Base-by-base conservation (phyloP, 2,888 invertebrate genomes). In the Tenodera sinensis region DNA sequence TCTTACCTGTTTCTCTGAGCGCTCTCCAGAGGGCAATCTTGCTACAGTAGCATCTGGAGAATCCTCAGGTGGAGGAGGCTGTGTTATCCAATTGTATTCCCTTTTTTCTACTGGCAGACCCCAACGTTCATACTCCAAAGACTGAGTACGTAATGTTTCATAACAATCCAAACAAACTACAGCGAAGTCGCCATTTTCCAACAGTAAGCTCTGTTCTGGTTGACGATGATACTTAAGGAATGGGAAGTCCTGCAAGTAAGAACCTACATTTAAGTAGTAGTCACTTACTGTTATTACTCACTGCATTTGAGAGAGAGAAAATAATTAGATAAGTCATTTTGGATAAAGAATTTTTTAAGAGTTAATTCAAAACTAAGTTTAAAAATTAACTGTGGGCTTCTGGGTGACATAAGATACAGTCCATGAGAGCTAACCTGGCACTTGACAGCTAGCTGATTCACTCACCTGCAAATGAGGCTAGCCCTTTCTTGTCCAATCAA, bases 91-190 rank as follows among this genome's bases (percentile, higher is more conserved):
- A 94, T 98, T 98, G 94, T 98, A 98, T 93, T 97, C 97, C 91
- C 98, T 95, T 94, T 98, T 97, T 92, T 98, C 98, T 87, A 97
- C 95, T 14, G 98, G 98, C 92, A 98, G 95, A 91, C 98, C 98
- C 95, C 98, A 97, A 92, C 97, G 95, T 94, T 97, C 97, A 94
- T 98, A 98, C 93, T 98, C 98, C 90, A 97, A 95, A 92, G 97
- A 97, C 93, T 98, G 98, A 92, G 97, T 97, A 94, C 97, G 95
- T 92, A 98, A 95, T 88, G 97, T 97, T 94, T 98, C 98, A 93
- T 98, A 98, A 94, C 98, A 98, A 93, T 98, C 98, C 93, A 98
- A 95, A 94, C 98, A 98, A 90, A 98, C 98, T 89, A 98, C 98
- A 87, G 98, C 97, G 92, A 96, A 97, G 92, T 98, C 98, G 89